Evolutionary conservation across 2,797 vertebrate genomes (phyloP).

Genomic region (Channallabes apus): DNA sequence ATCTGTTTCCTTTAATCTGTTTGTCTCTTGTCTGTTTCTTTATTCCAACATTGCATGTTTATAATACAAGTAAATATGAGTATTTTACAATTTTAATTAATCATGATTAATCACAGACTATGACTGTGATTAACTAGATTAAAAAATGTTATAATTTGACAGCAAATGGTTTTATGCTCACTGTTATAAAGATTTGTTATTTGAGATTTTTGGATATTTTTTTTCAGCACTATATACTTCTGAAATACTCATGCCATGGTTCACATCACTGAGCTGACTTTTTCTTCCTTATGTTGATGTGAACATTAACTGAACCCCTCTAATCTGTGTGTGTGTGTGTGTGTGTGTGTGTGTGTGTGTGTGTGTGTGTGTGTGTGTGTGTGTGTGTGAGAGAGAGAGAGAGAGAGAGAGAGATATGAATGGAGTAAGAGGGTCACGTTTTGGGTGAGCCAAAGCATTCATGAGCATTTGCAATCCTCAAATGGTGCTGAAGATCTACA

Average conservation of each 20-base stretch:
- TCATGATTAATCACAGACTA: no score
- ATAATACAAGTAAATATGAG: no score
- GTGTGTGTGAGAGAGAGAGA: background rate
- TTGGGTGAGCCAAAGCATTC: no score
- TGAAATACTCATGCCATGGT: background rate
- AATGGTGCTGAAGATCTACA: background rate
- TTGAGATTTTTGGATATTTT: background rate
- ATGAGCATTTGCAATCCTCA: background rate
- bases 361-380: background rate
- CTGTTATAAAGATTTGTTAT: background rate
- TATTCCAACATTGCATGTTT: no score
- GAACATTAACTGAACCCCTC: no score
- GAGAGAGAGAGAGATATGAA: background rate
- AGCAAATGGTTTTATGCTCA: background rate
- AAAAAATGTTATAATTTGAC: no score
- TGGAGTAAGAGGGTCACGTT: background rate
- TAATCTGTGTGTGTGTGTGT: background rate
- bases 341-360: background rate
- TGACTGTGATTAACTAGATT: no score
- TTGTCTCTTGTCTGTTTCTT: no score
- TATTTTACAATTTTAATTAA: no score
- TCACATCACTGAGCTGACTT: background rate
- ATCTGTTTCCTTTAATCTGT: no score
- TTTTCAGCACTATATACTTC: background rate
- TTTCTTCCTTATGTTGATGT: background rate